Evolutionary conservation across 2,797 vertebrate genomes (phyloP).

Genomic region (Spinibarbus caldwelli): DNA sequence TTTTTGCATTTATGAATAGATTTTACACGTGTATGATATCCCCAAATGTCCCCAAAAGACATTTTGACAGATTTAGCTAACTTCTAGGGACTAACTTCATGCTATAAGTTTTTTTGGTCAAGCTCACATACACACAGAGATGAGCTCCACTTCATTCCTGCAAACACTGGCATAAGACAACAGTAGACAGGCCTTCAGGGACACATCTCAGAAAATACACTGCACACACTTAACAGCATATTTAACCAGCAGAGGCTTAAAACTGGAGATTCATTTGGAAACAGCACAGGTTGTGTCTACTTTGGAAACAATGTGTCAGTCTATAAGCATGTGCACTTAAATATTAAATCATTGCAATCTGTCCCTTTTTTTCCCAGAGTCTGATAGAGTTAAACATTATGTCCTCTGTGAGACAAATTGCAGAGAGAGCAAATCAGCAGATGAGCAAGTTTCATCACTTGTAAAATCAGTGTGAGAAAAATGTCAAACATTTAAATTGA

Average conservation of each 20-base stretch:
- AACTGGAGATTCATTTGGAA: constrained; percentile 8
- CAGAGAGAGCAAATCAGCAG: constrained; percentile 42
- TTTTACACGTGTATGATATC: neutral
- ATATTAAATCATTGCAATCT: constrained; percentile 7
- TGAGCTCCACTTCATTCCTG: neutral
- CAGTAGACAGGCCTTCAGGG: constrained; percentile 2
- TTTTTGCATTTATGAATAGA: neutral
- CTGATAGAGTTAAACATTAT: constrained; percentile 20
- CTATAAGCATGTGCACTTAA: neutral
- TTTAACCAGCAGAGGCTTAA: neutral
- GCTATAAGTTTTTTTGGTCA: too few relatives aligned
- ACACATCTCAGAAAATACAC: constrained; percentile 2
- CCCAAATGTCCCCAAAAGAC: neutral
- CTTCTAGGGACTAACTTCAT: too few relatives aligned
- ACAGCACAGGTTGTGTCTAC: neutral
- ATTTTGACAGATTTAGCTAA: neutral
- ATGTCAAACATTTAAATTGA: constrained; percentile 14
- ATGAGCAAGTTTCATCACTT: constrained; percentile 26
- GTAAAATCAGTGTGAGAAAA: constrained; percentile 24
- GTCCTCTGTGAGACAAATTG: constrained; percentile 9
- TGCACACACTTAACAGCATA: neutral
- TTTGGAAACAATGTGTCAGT: neutral
- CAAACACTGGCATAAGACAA: constrained; percentile 2
- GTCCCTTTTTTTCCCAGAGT: constrained; percentile 16
- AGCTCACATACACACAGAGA: neutral